Evolutionary conservation across 2,113 vertebrate genomes (phyloP).

Genomic region (Calidris pygmaea): DNA sequence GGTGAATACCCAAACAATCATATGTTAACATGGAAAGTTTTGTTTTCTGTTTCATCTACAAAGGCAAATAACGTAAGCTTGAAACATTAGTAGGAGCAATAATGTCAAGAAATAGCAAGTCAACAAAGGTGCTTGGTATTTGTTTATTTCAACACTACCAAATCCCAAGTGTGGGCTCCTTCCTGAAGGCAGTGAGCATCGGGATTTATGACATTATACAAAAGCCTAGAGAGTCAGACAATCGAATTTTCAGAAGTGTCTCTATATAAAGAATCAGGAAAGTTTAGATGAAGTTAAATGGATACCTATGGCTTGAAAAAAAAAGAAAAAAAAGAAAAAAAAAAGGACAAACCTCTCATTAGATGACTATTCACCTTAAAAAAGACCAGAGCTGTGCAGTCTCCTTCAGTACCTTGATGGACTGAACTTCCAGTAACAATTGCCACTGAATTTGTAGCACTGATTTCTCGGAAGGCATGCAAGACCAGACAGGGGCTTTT

Average conservation of each 20-base stretch:
- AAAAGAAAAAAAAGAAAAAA: too few relatives aligned
- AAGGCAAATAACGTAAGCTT: not conserved
- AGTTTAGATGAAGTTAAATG: not conserved
- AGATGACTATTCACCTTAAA: not conserved
- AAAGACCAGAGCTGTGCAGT: not conserved
- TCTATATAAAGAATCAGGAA: not conserved
- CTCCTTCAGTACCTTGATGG: not conserved
- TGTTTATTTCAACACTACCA: not conserved
- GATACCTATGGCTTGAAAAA: fast-evolving
- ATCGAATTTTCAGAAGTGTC: not conserved
- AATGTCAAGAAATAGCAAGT: not conserved
- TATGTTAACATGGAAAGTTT: not conserved
- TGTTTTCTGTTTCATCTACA: not conserved
- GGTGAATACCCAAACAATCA: not conserved
- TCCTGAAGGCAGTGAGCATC: not conserved
- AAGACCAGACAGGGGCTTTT: not conserved
- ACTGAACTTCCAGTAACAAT: not conserved
- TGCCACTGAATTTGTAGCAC: not conserved
- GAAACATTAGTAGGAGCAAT: not conserved
- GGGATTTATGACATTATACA: not conserved
- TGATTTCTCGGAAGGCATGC: not conserved
- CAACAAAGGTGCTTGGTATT: not conserved
- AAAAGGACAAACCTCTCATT: not conserved
- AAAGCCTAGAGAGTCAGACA: not conserved
- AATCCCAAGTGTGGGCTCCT: not conserved